Evolutionary conservation across 2,888 invertebrate genomes (phyloP), one percentile per base, ranked within the genome.

Genomic region (Drosophila nr. perissopoda): DNA sequence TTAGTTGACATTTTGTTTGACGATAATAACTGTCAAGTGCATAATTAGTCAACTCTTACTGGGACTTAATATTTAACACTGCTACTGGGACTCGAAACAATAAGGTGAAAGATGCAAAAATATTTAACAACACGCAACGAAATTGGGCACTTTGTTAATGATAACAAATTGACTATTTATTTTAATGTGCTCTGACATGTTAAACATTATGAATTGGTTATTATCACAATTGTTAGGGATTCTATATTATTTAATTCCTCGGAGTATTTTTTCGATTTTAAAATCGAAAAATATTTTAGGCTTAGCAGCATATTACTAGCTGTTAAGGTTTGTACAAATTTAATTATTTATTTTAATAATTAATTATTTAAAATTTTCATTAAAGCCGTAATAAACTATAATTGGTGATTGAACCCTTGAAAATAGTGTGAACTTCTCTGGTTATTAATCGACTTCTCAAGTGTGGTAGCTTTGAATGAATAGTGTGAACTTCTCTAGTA

Each of bases 61-160:
- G 10, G 16, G 10, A 42, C 11, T 36, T n/a, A 54, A 18, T 46
- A 46, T 8, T 11, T 40, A 31, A 18, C 13, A 53, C 29, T 33
- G 27, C n/a, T n/a, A 36, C 11, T 13, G 8, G 11, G 10, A 58
- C 53, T 53, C 29, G 57, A 69, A 69, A 63, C 73, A 72, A 83
- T 88, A 75, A 81, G 51, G 59, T 31, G 34, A 60, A 70, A 81
- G 48, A 70, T 73, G 70, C 56, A 48, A 61, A 77, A 70, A 75
- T 69, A 64, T 31, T 72, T 49, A 49, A 29, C 46, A 38, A 67
- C 84, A 86, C 74, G 87, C 79, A 64, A 65, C 27, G 13, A 66
- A 60, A 59, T 68, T 69, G 59, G 60, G 31, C 67, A 57, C 31
- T 58, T n/a, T 38, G 16, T 36, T 58, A 51, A 64, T 74, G 38